Evolutionary conservation across 2,888 invertebrate species (phyloP), one percentile per base, ranked within the genome.

Genomic region (Helleia helle): DNA sequence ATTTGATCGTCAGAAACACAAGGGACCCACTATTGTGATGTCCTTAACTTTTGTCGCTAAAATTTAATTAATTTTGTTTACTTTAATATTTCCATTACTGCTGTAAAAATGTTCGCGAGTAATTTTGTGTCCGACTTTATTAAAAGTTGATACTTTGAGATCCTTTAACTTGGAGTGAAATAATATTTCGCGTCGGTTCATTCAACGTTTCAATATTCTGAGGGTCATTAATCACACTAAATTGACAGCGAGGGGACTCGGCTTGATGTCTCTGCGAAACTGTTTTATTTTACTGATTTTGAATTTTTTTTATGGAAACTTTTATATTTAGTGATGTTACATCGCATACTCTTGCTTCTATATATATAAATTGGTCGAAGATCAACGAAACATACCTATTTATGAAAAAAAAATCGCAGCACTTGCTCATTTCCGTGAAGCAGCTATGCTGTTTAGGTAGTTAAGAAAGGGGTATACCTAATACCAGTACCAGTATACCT

Each of bases 141-240:
- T 70, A 72, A 74, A 79, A 77, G 69, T 74, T 72, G 59, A 67
- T 67, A 44, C 49, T 40, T 34, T 27, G 28, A 22, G 55, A 51
- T 49, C 5, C 3, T 6, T 18, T 11, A n/a, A 62, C 64, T 74
- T 70, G 61, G 59, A 71, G 73, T 73, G 71, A 71, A 76, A 68
- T 75, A 66, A 79, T 76, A 77, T 74, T 76, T 70, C 65, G 67
- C 65, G 65, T 64, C 64, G 71, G 66, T 68, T 71, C 67, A 74
- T 74, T 77, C 75, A 77, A 77, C 76, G 76, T 76, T 84, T 79
- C 79, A 80, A 83, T 84, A 80, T 80, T 77, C 73, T 61, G 62
- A 65, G 65, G 65, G 59, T 73, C 81, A 84, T 83, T 84, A 80
- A 83, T 83, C 81, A 80, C 67, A 60, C 66, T 80, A 83, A 50